phyloP scores from a whole-genome alignment of 2,797 vertebrate genomes.

The Argyrosomus regius region DNA sequence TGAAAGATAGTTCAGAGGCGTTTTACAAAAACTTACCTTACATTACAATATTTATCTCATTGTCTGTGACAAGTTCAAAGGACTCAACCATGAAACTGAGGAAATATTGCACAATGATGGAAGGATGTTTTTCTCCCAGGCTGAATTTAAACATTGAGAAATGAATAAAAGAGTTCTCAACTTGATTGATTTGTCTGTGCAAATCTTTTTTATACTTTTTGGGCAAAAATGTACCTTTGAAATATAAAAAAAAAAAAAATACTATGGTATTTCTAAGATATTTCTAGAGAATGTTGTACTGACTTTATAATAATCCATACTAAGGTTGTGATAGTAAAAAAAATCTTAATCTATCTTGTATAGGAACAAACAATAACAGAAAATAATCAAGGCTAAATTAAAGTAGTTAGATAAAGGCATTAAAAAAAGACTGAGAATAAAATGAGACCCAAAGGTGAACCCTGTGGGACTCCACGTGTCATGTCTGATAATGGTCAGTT shows the following conservation, averaged over 20 bases:
- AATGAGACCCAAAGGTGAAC: not conserved
- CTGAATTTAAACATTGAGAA: not conserved
- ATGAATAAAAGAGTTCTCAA: not conserved
- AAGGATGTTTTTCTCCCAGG: not conserved
- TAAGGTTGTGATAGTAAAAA: constrained; percentile 4
- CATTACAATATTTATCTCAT: constrained; percentile 33
- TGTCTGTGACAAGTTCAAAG: constrained; percentile 22
- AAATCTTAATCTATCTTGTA: not conserved
- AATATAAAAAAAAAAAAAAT: constrained; percentile 18
- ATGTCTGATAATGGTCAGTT: not conserved
- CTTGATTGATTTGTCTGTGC: not conserved
- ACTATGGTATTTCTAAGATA: constrained; percentile 4
- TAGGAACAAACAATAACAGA: not conserved
- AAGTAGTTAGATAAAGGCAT: not conserved
- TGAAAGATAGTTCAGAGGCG: constrained; percentile 56
- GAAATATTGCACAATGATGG: not conserved
- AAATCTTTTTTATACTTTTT: not conserved
- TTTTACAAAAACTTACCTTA: constrained; percentile 32
- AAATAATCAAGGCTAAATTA: not conserved
- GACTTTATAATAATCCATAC: not conserved
- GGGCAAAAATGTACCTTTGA: not conserved
- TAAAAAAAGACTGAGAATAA: not conserved
- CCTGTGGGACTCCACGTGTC: not conserved
- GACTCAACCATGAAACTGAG: constrained; percentile 21
- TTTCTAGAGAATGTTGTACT: not conserved